Conservation (phyloP, 2,113 vertebrate species). For the Thamnophis sirtalis region DNA sequence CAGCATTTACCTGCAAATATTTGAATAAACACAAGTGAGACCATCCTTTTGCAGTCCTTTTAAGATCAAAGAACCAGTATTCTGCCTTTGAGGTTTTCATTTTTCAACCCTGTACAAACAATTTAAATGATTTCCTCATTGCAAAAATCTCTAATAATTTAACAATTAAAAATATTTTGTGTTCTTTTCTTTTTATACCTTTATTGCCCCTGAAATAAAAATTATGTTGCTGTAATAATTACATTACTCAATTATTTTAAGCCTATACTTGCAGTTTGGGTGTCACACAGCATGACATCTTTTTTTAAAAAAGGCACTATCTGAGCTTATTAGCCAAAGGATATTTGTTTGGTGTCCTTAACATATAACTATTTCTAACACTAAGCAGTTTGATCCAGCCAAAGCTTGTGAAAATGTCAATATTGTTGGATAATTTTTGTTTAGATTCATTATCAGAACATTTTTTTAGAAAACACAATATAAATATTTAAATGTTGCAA, state of each 20-base stretch:
- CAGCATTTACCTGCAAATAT: slow-evolving; percentile 65
- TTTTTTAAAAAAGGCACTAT: slow-evolving; percentile 34
- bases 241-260: slow-evolving; percentile 42
- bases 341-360: slow-evolving; percentile 40
- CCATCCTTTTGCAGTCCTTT: slow-evolving; percentile 62
- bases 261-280: slow-evolving; percentile 16
- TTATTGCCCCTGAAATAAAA: slow-evolving; percentile 36
- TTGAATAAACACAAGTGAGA: slow-evolving; percentile 62
- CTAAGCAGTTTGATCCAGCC: slow-evolving; percentile 41
- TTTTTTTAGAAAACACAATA: not conserved
- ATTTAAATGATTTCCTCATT: slow-evolving; percentile 54
- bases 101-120: slow-evolving; percentile 57
- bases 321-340: slow-evolving; percentile 40
- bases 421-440: not conserved
- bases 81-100: slow-evolving; percentile 64
- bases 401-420: not conserved
- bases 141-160: slow-evolving; percentile 22
- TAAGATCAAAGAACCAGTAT: slow-evolving; percentile 61
- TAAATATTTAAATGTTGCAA: not conserved
- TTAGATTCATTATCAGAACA: not conserved
- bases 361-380: slow-evolving; percentile 32
- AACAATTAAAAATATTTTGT: slow-evolving; percentile 51
- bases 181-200: slow-evolving; percentile 17
- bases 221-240: not conserved
- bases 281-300: slow-evolving; percentile 15